phyloP scores from a whole-genome alignment of 1,140 invertebrate species.

The Drosophila ironensis region DNA sequence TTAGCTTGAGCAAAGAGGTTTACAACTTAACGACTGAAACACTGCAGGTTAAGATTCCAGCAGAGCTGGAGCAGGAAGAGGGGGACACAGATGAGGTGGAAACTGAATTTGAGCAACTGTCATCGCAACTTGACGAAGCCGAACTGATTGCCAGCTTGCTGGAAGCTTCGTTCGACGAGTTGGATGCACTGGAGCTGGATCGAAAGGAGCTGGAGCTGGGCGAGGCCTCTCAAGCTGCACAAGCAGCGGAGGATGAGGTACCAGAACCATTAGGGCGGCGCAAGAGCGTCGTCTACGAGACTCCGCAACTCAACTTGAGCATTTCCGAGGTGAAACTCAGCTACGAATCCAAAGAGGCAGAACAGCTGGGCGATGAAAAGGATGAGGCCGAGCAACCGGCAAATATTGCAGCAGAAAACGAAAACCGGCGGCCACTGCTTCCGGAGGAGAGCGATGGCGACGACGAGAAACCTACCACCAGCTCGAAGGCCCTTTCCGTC shows the following conservation, averaged over 20 bases:
- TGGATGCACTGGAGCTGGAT: constrained; percentile 5
- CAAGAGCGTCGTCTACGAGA: constrained; percentile 66
- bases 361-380: constrained; percentile 3
- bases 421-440: constrained; percentile 44
- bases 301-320: constrained; percentile 65
- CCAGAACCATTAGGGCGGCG: constrained; percentile 14
- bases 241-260: constrained; percentile 21
- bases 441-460: constrained; percentile 23
- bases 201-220: neutral
- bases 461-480: constrained; percentile 53
- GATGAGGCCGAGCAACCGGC: constrained; percentile 37
- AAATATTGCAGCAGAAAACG: constrained; percentile 22
- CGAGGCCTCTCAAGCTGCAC: too few relatives aligned
- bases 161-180: constrained; percentile 13
- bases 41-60: neutral
- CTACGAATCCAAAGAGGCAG: constrained; percentile 52
- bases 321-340: constrained; percentile 72
- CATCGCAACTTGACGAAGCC: constrained; percentile 9
- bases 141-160: constrained; percentile 8
- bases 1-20: constrained; percentile 28
- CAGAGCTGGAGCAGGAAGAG: constrained; percentile 6
- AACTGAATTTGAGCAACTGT: neutral
- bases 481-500: constrained; percentile 62
- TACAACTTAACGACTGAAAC: constrained; percentile 36
- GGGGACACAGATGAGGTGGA: neutral